Evolutionary conservation across 2,797 vertebrate species (phyloP).

Genomic region (Aplochiton taeniatus): DNA sequence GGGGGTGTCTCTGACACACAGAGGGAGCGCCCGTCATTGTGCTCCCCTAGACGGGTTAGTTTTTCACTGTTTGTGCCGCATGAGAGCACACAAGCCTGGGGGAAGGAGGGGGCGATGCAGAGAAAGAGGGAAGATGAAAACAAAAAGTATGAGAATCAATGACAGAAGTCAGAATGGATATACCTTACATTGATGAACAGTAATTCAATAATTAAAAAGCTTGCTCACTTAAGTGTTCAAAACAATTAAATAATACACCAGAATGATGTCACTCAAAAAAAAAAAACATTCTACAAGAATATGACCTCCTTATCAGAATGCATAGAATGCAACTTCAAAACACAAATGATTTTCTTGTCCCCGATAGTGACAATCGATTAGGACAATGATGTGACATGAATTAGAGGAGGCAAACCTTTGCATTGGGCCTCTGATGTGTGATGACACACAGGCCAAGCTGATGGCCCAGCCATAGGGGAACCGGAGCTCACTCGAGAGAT

Average conservation of each 20-base stretch:
- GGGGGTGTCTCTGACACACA: conserved; percentile 74
- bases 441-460: no score
- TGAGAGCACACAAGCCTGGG: conserved; percentile 82
- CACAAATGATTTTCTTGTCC: no score
- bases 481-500: neutral
- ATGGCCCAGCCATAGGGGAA: no score
- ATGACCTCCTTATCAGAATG: neutral
- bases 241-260: no score
- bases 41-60: conserved; percentile 94
- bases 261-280: no score
- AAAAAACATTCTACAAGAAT: neutral
- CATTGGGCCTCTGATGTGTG: no score
- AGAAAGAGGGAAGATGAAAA: no score
- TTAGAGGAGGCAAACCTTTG: no score
- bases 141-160: neutral
- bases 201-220: conserved; percentile 3
- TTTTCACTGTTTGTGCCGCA: conserved; percentile 97
- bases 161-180: neutral
- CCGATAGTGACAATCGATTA: no score
- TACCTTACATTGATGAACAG: no score
- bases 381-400: no score
- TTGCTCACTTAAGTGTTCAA: no score
- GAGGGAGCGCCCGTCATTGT: conserved; percentile 92
- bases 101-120: neutral
- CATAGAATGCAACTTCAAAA: neutral